phyloP scores from a whole-genome alignment of 2,113 vertebrate species.

The Mixornis gularis region DNA sequence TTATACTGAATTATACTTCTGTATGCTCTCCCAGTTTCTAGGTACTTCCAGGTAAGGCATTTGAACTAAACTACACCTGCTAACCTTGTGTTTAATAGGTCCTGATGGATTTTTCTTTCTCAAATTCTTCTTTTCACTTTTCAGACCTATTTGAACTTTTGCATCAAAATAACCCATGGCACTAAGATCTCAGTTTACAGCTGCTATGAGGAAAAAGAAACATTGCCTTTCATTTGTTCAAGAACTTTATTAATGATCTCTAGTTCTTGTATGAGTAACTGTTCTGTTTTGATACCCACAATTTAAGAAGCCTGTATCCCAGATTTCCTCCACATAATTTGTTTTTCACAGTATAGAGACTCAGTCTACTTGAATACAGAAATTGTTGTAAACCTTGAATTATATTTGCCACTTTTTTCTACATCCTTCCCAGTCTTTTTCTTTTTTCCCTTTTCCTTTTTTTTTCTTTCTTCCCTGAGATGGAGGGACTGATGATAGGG shows the following conservation, averaged over 20 bases:
- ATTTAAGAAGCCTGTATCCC: background rate
- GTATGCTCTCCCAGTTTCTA: background rate
- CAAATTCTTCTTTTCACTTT: background rate
- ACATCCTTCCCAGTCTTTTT: background rate
- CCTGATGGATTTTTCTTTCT: background rate
- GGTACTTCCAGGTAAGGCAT: background rate
- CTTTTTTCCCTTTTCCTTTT: background rate
- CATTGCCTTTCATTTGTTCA: background rate
- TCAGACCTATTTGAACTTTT: background rate
- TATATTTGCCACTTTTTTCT: background rate
- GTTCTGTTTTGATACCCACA: background rate
- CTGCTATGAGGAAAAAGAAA: background rate
- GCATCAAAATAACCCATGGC: background rate
- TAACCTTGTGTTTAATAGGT: background rate
- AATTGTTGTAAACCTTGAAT: background rate
- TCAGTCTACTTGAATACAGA: background rate
- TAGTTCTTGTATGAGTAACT: background rate
- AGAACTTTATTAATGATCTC: background rate
- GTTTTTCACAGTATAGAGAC: background rate
- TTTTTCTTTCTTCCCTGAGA: background rate
- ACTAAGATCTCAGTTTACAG: background rate
- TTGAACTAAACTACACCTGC: background rate
- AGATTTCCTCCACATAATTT: background rate
- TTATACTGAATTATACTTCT: background rate
- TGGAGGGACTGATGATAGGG: background rate